A percentile compares a stretch with the other conserved stretches of the same genome.
Evolutionary conservation across 2,113 vertebrate genomes (phyloP).

Genomic region (Polyodon spathula): DNA sequence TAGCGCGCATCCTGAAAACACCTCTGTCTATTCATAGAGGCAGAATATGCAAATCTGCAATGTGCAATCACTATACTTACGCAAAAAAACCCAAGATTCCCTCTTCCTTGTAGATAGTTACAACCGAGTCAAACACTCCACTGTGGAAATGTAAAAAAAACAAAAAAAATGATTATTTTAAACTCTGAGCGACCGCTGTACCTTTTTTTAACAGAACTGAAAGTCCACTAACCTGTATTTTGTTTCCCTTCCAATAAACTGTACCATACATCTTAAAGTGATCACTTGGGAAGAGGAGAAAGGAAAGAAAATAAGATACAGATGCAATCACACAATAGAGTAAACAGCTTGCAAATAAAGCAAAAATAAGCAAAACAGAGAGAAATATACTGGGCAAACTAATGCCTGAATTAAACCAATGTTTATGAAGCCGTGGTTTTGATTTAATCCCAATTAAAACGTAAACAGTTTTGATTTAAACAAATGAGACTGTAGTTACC

Average conservation of each 20-base stretch:
- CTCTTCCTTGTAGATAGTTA: constrained; percentile 87
- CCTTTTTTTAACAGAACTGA: not conserved
- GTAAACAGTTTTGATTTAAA: too few relatives aligned
- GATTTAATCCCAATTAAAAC: too few relatives aligned
- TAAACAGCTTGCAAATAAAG: not conserved
- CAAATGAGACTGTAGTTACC: constrained; percentile 50
- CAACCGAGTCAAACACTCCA: constrained; percentile 75
- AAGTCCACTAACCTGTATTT: constrained; percentile 77
- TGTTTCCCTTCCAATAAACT: constrained; percentile 90
- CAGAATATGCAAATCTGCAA: not conserved
- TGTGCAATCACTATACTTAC: constrained; percentile 55
- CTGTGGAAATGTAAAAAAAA: constrained; percentile 38
- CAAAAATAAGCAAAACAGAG: too few relatives aligned
- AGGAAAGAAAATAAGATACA: constrained; percentile 5
- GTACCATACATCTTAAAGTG: constrained; percentile 91
- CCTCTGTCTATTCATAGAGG: too few relatives aligned
- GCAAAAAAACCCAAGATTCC: constrained; percentile 89
- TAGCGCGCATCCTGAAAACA: too few relatives aligned
- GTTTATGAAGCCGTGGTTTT: too few relatives aligned
- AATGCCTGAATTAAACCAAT: too few relatives aligned
- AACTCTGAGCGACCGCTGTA: too few relatives aligned
- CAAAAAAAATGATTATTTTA: not conserved
- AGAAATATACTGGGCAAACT: too few relatives aligned
- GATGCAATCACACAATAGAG: not conserved
- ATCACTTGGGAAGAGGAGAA: constrained; percentile 65